phyloP scores from a whole-genome alignment of 2,113 vertebrate species.

The Ictidomys tridecemlineatus region DNA sequence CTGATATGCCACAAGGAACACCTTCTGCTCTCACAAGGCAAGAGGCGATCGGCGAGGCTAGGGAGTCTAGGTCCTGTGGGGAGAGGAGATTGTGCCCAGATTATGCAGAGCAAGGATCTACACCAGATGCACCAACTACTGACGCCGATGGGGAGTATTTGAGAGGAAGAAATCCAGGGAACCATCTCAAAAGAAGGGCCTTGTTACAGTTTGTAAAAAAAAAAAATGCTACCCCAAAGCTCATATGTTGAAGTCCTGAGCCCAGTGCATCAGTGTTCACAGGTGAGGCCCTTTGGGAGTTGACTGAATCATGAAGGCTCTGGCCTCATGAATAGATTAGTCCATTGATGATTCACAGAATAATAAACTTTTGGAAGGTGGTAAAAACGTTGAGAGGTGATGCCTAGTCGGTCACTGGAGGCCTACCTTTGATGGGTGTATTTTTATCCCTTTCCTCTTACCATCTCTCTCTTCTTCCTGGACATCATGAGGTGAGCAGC shows the following conservation, averaged over 20 bases:
- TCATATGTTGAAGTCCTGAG: neutral
- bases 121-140: neutral
- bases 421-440: neutral
- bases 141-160: neutral
- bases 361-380: neutral
- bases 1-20: neutral
- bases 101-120: fast-evolving
- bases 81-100: fast-evolving
- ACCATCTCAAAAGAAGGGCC: neutral
- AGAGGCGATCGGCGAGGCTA: neutral
- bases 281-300: neutral
- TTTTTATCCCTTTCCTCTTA: neutral
- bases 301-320: neutral
- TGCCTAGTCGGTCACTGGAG: neutral
- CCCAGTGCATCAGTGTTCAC: neutral
- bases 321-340: neutral
- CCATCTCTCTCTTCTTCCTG: neutral
- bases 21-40: neutral
- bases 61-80: neutral
- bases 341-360: neutral
- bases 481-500: neutral
- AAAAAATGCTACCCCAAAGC: neutral
- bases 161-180: neutral
- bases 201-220: neutral
- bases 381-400: neutral